These are phyloP conservation scores for Trachelipus rathkii DNA, from an alignment of 1,140 invertebrate genomes.

Conservation along the genomic window DNA sequence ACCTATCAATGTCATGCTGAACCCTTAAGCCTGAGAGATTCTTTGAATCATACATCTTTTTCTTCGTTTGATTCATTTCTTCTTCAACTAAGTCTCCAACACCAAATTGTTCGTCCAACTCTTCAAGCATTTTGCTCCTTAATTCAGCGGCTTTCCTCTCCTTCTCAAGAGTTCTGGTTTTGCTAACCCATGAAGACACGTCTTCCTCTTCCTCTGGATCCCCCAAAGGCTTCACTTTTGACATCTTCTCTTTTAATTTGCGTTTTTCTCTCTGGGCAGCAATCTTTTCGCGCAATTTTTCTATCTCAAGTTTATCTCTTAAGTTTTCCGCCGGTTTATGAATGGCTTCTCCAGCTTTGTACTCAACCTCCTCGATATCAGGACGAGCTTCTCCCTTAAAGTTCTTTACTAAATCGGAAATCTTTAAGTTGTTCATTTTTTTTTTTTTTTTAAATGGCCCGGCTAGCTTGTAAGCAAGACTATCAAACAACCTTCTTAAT, in stretches of 20 bases:
- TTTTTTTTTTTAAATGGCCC: not conserved
- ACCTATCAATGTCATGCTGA: slow-evolving; percentile 71
- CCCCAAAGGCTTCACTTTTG: slow-evolving; percentile 64
- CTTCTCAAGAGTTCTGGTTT: slow-evolving; percentile 67
- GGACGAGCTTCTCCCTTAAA: not conserved
- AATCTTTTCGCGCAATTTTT: slow-evolving; percentile 79
- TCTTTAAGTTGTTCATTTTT: no score
- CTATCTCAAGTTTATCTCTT: slow-evolving; percentile 47
- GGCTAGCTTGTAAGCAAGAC: no score
- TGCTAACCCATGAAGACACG: slow-evolving; percentile 72
- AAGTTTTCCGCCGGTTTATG: slow-evolving; percentile 18
- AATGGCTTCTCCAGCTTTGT: not conserved
- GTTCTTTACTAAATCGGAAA: not conserved
- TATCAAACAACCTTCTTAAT: no score
- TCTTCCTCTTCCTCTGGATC: slow-evolving; percentile 69
- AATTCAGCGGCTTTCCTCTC: slow-evolving; percentile 82
- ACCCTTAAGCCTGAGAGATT: slow-evolving; percentile 81
- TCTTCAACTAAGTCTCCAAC: slow-evolving; percentile 75
- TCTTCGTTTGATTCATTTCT: slow-evolving; percentile 63
- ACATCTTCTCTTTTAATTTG: slow-evolving; percentile 67
- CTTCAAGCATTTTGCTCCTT: slow-evolving; percentile 84
- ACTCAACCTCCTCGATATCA: no score
- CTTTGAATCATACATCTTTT: slow-evolving; percentile 61
- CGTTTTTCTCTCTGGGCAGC: slow-evolving; percentile 72
- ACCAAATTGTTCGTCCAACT: slow-evolving; percentile 93